Conservation (phyloP, 2,113 vertebrate species). For the Mirounga angustirostris region DNA sequence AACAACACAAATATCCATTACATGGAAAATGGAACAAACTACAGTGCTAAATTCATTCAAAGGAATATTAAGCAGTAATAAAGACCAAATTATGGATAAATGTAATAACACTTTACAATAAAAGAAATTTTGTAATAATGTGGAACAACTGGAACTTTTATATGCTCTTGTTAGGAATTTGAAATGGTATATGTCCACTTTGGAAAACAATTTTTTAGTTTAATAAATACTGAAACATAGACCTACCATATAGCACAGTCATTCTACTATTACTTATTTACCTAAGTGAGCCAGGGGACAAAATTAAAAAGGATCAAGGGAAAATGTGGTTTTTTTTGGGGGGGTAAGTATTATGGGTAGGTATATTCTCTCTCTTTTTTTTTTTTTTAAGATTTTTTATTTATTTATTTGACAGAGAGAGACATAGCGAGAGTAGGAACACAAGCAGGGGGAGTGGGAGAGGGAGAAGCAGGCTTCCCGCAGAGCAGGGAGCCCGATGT, state of each 20-base stretch:
- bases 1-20: neutral
- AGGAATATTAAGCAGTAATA: neutral
- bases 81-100: neutral
- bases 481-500: too few species aligned
- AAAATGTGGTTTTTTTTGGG: neutral
- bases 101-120: neutral
- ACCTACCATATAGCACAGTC: neutral
- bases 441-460: too few species aligned
- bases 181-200: neutral
- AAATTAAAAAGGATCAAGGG: neutral
- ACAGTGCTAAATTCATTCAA: neutral
- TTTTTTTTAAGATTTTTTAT: too few species aligned
- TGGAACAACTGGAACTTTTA: neutral
- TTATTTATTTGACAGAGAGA: too few species aligned
- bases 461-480: too few species aligned
- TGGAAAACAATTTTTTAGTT: neutral
- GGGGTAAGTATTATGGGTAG: neutral
- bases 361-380: neutral
- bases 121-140: neutral
- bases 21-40: neutral
- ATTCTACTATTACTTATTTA: neutral
- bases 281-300: neutral
- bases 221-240: neutral
- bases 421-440: too few species aligned
- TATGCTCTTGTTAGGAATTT: neutral